Percentiles rank a stretch among this genome's conserved stretches.
Evolutionary conservation across 1,140 invertebrate genomes (phyloP).

Genomic region (Teleopsis dalmanni): DNA sequence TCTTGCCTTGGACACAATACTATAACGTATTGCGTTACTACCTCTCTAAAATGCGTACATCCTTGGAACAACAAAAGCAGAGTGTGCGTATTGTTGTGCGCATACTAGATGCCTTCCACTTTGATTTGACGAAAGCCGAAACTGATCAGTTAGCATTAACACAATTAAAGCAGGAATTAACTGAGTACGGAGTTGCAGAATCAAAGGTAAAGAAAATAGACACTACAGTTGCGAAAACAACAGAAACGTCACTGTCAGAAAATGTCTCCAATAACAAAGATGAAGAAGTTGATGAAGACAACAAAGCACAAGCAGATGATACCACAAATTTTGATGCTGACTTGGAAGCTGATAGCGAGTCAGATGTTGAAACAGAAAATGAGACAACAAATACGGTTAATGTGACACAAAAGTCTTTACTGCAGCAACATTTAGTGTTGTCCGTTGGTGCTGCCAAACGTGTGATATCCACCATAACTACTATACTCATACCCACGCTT

Average conservation of each 20-base stretch:
- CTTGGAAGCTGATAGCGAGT: conserved; percentile 25
- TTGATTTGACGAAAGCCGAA: conserved; percentile 66
- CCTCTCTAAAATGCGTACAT: conserved; percentile 62
- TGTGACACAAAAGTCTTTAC: neutral
- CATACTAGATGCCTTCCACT: conserved; percentile 89
- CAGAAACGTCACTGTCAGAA: conserved; percentile 26
- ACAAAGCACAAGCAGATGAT: conserved; percentile 12
- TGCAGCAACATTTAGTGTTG: conserved; percentile 50
- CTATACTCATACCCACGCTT: conserved; percentile 48
- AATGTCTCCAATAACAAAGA: conserved; percentile 20
- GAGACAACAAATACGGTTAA: conserved; percentile 11
- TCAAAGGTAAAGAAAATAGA: conserved; percentile 17
- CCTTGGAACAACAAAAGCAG: conserved; percentile 72
- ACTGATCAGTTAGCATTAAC: conserved; percentile 17
- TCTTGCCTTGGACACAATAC: conserved; percentile 83
- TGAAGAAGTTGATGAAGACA: conserved; percentile 35
- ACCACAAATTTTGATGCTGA: conserved; percentile 18
- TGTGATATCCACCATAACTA: conserved; percentile 60
- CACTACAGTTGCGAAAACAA: conserved; percentile 18
- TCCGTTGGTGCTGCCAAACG: conserved; percentile 60
- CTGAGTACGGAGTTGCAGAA: neutral
- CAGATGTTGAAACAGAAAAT: conserved; percentile 27
- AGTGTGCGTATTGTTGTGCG: conserved; percentile 70
- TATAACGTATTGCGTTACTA: conserved; percentile 72
- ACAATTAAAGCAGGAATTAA: conserved; percentile 18